Evolutionary conservation across 2,888 invertebrate species (phyloP), one percentile per base, ranked within the genome.

Genomic region (Acronicta alni): DNA sequence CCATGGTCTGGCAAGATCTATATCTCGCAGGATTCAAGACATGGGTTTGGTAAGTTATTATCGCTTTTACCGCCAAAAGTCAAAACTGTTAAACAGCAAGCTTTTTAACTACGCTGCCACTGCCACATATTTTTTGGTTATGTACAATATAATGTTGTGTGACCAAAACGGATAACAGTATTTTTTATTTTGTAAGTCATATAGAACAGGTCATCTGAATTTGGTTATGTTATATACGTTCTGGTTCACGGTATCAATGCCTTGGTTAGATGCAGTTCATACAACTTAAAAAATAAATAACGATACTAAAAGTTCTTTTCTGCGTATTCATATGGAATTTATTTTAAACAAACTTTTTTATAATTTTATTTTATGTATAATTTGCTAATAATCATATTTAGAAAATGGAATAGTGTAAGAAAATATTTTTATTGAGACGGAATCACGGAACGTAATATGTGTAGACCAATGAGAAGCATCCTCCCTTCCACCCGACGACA

Each of bases 21-120:
- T 97, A 89, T 96, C 97, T 80, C 93, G 95, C 69, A 96, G 96
- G 87, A 95, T 97, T 78, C 96, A 96, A 85, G 95, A 96, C 79
- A 95, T 97, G 88, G 97, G 97, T 72, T 96, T 97, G 91, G 96
- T 96, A 91, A 96, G 96, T 78, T 62, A 54, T 46, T 53, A 39
- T 35, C 15, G 59, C 65, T 76, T 83, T 88, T 90, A 81, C 86
- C 89, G 88, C 90, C 86, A 89, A 89, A 89, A 82, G 65, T 54
- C n/a, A n/a, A n/a, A n/a, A n/a, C n/a, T n/a, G n/a, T n/a, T n/a
- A n/a, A n/a, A n/a, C n/a, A n/a, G n/a, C n/a, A n/a, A n/a, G n/a
- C n/a, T n/a, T n/a, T n/a, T 49, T 35, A 35, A 12, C 6, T 75
- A 80, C 78, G 63, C 75, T 71, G 76, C 72, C 69, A 77, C 65